Percentiles rank a stretch among this genome's conserved stretches.
Conservation (phyloP, 64 coral and sea anemone genomes). For the Cladopsammia gracilis region DNA sequence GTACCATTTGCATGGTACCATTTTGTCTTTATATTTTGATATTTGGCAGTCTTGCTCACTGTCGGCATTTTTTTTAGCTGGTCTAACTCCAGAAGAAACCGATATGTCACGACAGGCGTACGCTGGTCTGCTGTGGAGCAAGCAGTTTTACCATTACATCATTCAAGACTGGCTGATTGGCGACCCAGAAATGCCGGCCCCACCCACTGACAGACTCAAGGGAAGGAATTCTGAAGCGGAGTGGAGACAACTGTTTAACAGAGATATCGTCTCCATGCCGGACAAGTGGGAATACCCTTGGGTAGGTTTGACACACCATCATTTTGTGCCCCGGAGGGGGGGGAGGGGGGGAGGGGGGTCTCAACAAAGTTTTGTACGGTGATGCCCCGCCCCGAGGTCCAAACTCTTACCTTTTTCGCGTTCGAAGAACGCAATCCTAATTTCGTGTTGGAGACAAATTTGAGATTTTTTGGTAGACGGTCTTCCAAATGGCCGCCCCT, state of each 20-base stretch:
- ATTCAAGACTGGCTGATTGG: constrained; percentile 84
- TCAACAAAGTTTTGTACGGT: no score
- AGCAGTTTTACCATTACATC: constrained; percentile 93
- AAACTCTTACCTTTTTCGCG: no score
- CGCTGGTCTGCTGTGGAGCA: constrained; percentile 87
- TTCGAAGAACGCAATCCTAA: no score
- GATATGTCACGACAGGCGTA: constrained; percentile 81
- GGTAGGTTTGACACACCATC: constrained; percentile 30
- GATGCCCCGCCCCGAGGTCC: no score
- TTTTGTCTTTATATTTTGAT: background rate
- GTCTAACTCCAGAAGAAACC: constrained; percentile 42
- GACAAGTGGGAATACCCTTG: constrained; percentile 98
- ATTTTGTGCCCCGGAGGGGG: no score
- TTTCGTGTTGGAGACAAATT: no score
- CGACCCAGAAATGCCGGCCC: constrained; percentile 43
- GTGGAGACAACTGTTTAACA: constrained; percentile 78
- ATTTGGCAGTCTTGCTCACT: background rate
- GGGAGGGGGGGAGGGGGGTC: no score
- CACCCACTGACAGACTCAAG: constrained; percentile 41
- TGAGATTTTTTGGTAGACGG: no score
- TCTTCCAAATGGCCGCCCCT: no score
- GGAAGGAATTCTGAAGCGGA: constrained; percentile 87
- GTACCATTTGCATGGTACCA: background rate
- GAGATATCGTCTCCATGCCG: constrained; percentile 85
- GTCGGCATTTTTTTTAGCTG: background rate